phyloP scores from a whole-genome alignment of 2,797 vertebrate genomes.

The Brotula barbata region DNA sequence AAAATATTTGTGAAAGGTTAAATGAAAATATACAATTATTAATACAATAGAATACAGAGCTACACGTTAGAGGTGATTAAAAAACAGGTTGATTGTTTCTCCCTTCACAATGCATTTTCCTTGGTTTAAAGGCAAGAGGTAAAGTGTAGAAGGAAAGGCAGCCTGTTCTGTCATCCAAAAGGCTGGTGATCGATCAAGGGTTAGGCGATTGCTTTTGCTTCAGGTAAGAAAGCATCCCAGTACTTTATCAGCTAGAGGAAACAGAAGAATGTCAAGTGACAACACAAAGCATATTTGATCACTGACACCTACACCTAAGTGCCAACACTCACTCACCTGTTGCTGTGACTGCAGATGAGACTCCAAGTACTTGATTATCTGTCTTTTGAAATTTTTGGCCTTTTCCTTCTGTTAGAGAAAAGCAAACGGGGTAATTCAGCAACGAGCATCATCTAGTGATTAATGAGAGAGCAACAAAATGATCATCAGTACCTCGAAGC shows the following conservation, averaged over 20 bases:
- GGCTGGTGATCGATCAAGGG: constrained; percentile 50
- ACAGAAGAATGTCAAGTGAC: background rate
- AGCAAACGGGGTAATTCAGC: background rate
- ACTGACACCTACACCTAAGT: background rate
- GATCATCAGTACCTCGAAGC: constrained; percentile 87
- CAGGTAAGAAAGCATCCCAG: constrained; percentile 97
- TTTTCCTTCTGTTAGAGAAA: constrained; percentile 87
- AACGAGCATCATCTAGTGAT: background rate
- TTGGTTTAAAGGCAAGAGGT: constrained; percentile 86
- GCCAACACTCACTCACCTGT: constrained; percentile 81
- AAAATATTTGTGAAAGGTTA: constrained; percentile 93
- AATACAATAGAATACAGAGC: constrained; percentile 78
- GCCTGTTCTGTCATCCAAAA: constrained; percentile 51
- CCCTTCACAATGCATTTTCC: constrained; percentile 73
- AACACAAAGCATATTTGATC: background rate
- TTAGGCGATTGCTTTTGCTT: constrained; percentile 98
- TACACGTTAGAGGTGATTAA: constrained; percentile 75
- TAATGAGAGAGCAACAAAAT: background rate
- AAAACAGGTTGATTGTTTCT: constrained; percentile 75
- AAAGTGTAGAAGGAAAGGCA: constrained; percentile 86
- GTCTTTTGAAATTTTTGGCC: constrained; percentile 90
- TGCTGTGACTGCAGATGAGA: constrained; percentile 89
- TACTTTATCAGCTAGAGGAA: constrained; percentile 90
- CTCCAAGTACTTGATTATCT: constrained; percentile 91
- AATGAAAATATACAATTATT: constrained; percentile 87